phyloP scores from a whole-genome alignment of 2,888 invertebrate species.

The Ophraella communa region DNA sequence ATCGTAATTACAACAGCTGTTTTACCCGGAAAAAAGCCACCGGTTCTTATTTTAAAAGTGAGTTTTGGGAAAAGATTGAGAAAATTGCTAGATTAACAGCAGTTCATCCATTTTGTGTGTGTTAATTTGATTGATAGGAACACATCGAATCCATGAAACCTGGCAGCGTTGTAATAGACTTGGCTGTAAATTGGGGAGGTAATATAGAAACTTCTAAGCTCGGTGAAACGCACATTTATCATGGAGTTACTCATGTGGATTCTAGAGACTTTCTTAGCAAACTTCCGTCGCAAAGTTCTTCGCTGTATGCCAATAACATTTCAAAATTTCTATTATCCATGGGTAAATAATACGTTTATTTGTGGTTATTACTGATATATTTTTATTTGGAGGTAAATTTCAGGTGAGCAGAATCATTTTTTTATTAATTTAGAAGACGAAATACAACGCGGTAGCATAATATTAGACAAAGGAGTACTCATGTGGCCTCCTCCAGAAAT shows the following conservation, averaged over 20 bases:
- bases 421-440: conserved; percentile 83
- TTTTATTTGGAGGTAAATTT: too few relatives aligned
- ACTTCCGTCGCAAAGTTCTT: conserved; percentile 85
- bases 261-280: conserved; percentile 84
- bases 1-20: conserved; percentile 89
- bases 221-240: conserved; percentile 75
- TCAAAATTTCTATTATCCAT: conserved; percentile 84
- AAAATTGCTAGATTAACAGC: not conserved
- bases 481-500: conserved; percentile 82
- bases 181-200: conserved; percentile 89
- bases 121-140: conserved; percentile 61
- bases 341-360: conserved; percentile 65
- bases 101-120: not conserved
- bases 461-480: conserved; percentile 75
- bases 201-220: conserved; percentile 83
- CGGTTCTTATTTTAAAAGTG: conserved; percentile 80
- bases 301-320: conserved; percentile 89
- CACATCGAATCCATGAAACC: conserved; percentile 83
- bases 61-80: not conserved
- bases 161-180: conserved; percentile 87
- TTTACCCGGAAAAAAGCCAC: conserved; percentile 86
- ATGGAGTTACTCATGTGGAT: conserved; percentile 85
- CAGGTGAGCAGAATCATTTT: conserved; percentile 79
- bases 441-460: conserved; percentile 83
- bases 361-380: too few relatives aligned